phyloP scores from a whole-genome alignment of 2,797 vertebrate genomes.

The Pyrocephalus nanus region DNA sequence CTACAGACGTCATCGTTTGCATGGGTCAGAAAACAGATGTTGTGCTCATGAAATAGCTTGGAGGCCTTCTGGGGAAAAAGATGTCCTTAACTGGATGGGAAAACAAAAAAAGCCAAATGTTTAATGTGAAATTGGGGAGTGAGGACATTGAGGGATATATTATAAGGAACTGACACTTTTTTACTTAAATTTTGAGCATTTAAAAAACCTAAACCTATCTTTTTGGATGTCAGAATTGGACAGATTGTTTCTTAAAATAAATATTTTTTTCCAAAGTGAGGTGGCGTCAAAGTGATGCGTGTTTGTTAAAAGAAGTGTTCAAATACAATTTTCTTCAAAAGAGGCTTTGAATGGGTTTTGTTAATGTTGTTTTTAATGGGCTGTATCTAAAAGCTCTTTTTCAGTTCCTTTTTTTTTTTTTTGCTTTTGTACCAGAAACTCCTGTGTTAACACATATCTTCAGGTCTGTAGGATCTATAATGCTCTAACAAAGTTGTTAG shows the following conservation, averaged over 20 bases:
- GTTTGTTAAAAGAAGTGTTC: background rate
- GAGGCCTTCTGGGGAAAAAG: background rate
- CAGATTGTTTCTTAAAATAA: background rate
- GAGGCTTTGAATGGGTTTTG: background rate
- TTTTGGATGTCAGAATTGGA: background rate
- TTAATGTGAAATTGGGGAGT: background rate
- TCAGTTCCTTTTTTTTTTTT: background rate
- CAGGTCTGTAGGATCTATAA: background rate
- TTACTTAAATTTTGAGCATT: background rate
- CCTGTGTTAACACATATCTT: background rate
- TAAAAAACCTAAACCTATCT: background rate
- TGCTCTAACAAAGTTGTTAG: background rate
- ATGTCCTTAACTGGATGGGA: background rate
- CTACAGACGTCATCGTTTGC: background rate
- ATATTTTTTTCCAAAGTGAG: background rate
- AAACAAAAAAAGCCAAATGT: background rate
- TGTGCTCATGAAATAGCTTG: background rate
- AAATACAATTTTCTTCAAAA: background rate
- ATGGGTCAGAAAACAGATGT: slow-evolving; percentile 3
- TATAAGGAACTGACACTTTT: background rate
- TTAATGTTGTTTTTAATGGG: background rate
- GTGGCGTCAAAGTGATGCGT: background rate
- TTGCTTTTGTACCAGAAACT: background rate
- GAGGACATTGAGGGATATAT: background rate
- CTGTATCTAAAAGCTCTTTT: background rate